Evolutionary conservation across 2,113 vertebrate species (phyloP), one percentile per base, ranked within the genome.

Genomic region (Mixornis gularis): DNA sequence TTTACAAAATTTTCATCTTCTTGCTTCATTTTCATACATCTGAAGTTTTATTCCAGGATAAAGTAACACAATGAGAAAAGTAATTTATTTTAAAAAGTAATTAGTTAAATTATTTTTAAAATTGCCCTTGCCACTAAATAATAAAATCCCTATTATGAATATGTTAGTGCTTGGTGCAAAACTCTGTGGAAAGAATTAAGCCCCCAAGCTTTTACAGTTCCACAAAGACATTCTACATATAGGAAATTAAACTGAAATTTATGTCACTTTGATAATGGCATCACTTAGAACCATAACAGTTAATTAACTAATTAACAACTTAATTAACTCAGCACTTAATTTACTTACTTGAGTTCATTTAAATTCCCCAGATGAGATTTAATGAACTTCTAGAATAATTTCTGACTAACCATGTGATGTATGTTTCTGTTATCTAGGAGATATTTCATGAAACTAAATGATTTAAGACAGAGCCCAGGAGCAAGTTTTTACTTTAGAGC

Each of bases 231-330:
- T 97, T 85, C 96, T 96, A 94, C 87, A 94, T 82, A 89, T 89
- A 97, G 95, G 95, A 97, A 97, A 97, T 96, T 91, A 97, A 97
- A 98, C 88, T 93, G 96, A 98, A 98, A 98, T 97, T 97, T 97
- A 97, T 98, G 95, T 98, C 96, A 97, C 64, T 97, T 98, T 97
- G 92, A 97, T 98, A 98, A 98, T 97, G 92, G 95, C 86, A 97
- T 96, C 96, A 96, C 96, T 97, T 98, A 97, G 98, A 98, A 98
- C 94, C 87, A 94, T 97, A 98, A 96, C 87, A 97, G 97, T 98
- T 98, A 98, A 98, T 98, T 98, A 98, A 98, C 97, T 98, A 98
- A 98, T 98, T 98, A 98, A 98, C 97, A 98, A 97, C 96, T 97
- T 98, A 98, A 98, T 98, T 98, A 98, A 98, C 97, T 98, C 97